These are phyloP conservation scores for Rana temporaria DNA, from an alignment of 2,113 vertebrate species.

Conservation along the genomic window DNA sequence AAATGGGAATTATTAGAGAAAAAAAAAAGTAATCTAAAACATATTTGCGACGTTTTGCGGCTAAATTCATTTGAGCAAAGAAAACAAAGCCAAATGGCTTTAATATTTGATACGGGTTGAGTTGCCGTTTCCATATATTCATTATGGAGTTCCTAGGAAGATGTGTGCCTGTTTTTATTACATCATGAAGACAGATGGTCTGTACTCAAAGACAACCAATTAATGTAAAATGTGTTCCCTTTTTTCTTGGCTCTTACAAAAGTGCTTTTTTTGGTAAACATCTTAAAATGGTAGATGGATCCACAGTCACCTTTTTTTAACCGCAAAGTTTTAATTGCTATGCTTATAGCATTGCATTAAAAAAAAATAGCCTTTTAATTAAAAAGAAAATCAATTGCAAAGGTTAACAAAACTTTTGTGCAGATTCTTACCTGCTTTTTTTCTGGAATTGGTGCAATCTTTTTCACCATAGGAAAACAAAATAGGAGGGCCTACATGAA, in stretches of 20 bases:
- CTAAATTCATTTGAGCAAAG: not conserved
- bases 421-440: no score
- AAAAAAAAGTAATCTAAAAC: not conserved
- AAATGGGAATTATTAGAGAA: not conserved
- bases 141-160: constrained; percentile 68
- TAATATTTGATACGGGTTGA: constrained; percentile 49
- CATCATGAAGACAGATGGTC: constrained; percentile 75
- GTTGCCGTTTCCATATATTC: constrained; percentile 69
- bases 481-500: no score
- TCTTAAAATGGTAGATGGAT: constrained; percentile 39
- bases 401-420: no score
- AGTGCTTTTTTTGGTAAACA: constrained; percentile 38
- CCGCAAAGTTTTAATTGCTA: constrained; percentile 24
- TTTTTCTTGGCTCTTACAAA: constrained; percentile 73
- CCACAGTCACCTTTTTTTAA: not conserved
- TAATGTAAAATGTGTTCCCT: constrained; percentile 75
- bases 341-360: constrained; percentile 6
- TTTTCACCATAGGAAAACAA: no score
- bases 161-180: constrained; percentile 73
- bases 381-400: not conserved
- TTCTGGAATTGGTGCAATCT: no score
- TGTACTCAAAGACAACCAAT: constrained; percentile 75
- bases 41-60: not conserved
- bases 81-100: constrained; percentile 6
- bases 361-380: no score